These are phyloP conservation scores for Artibeus lituratus DNA, from an alignment of 2,797 vertebrate genomes.

Conservation along the genomic window DNA sequence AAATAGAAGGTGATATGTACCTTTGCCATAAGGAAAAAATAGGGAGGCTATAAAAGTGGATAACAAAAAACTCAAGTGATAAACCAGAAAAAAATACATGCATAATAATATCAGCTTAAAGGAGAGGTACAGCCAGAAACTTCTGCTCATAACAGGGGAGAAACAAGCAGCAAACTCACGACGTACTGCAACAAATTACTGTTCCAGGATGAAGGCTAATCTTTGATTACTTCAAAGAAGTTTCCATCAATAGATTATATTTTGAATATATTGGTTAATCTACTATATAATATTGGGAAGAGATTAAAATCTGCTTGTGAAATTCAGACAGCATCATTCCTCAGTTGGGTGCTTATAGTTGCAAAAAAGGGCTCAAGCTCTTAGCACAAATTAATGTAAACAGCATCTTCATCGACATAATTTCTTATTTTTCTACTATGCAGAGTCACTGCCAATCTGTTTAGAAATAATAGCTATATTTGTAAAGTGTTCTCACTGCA, in stretches of 20 bases:
- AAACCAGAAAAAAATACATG: not conserved
- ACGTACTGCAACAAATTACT: not conserved
- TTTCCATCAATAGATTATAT: not conserved
- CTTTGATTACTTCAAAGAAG: not conserved
- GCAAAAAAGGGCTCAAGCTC: not conserved
- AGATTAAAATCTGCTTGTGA: not conserved
- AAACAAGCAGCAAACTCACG: not conserved
- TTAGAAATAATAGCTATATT: not conserved
- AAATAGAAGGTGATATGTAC: not conserved
- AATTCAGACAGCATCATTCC: conserved; percentile 1
- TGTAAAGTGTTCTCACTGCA: not conserved
- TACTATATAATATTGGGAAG: not conserved
- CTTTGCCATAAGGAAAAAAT: not conserved
- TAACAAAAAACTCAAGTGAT: not conserved
- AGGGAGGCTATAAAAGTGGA: not conserved
- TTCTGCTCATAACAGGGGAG: not conserved
- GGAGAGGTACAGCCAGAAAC: not conserved
- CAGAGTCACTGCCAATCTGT: not conserved
- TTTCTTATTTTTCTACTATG: conserved; percentile 19
- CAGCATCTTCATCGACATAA: not conserved
- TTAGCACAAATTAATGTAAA: not conserved
- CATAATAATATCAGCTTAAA: not conserved
- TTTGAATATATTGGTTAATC: not conserved
- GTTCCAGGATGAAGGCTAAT: conserved; percentile 13
- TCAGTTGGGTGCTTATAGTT: not conserved